These are phyloP conservation scores for Neodiprion pinetum DNA, from an alignment of 1,140 invertebrate species.

Conservation along the genomic window DNA sequence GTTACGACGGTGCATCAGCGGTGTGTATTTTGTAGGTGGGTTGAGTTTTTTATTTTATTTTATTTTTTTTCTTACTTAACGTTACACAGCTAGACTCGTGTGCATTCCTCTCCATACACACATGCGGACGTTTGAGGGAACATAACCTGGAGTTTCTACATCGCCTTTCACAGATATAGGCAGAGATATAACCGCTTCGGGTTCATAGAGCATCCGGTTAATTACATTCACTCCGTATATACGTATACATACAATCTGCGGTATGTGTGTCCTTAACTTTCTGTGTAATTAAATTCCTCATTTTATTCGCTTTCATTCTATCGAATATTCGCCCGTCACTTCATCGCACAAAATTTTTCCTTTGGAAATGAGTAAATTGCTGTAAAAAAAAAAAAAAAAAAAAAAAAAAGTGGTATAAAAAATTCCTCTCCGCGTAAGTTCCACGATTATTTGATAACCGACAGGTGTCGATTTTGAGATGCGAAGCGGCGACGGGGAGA, in stretches of 20 bases:
- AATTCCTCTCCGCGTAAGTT: too few relatives aligned
- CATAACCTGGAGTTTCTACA: not conserved
- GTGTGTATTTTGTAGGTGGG: too few relatives aligned
- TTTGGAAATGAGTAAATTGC: too few relatives aligned
- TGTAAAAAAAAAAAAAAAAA: too few relatives aligned
- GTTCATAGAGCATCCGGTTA: slow-evolving; percentile 6
- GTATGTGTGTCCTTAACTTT: not conserved
- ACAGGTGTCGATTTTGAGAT: too few relatives aligned
- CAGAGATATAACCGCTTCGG: not conserved
- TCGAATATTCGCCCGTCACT: not conserved
- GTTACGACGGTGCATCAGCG: too few relatives aligned
- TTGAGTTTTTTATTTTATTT: too few relatives aligned
- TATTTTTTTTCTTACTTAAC: too few relatives aligned
- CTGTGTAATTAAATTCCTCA: slow-evolving; percentile 1
- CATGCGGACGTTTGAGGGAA: not conserved
- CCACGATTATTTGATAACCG: not conserved
- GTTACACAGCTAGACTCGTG: too few relatives aligned
- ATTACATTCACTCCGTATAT: not conserved
- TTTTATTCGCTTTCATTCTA: slow-evolving; percentile 1
- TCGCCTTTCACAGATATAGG: not conserved
- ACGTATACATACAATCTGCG: not conserved
- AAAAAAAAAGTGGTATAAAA: too few relatives aligned
- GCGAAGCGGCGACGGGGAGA: not conserved
- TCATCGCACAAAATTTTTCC: not conserved
- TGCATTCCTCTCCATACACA: not conserved